Evolutionary conservation across 2,888 invertebrate genomes (phyloP).

Genomic region (Meteorus colon): DNA sequence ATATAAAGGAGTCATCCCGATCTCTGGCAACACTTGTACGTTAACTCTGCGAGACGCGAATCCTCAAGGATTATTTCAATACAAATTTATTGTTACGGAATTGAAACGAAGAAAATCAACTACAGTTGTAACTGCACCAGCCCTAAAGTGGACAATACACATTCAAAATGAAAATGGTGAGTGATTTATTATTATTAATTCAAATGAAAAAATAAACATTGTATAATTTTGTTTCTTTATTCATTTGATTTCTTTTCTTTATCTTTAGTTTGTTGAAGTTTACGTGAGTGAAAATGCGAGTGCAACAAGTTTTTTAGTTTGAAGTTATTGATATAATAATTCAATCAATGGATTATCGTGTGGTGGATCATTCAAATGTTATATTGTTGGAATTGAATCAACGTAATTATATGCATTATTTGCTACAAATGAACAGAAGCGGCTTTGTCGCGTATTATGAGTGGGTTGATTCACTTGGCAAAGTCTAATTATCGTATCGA

Average conservation of each 20-base stretch:
- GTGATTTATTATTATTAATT: not conserved
- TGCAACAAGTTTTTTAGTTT: no score
- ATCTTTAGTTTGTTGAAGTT: no score
- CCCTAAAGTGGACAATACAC: not conserved
- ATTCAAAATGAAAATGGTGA: slow-evolving; percentile 17
- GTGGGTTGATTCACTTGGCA: no score
- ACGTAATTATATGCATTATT: no score
- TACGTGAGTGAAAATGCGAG: no score
- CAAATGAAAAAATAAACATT: not conserved
- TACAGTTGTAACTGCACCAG: not conserved
- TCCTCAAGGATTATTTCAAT: not conserved
- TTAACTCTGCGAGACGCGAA: slow-evolving; percentile 52
- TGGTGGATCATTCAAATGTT: no score
- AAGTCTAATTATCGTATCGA: no score
- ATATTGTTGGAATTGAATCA: no score
- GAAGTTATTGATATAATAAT: no score
- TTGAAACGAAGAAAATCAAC: not conserved
- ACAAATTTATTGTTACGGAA: not conserved
- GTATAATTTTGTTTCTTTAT: not conserved
- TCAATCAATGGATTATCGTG: no score
- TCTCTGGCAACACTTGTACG: slow-evolving; percentile 65
- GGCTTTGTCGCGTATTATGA: no score
- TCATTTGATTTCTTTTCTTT: not conserved
- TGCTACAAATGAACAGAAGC: no score
- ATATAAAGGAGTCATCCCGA: slow-evolving; percentile 70